phyloP scores from a whole-genome alignment of 1,140 invertebrate genomes.

The Hypothenemus hampei region DNA sequence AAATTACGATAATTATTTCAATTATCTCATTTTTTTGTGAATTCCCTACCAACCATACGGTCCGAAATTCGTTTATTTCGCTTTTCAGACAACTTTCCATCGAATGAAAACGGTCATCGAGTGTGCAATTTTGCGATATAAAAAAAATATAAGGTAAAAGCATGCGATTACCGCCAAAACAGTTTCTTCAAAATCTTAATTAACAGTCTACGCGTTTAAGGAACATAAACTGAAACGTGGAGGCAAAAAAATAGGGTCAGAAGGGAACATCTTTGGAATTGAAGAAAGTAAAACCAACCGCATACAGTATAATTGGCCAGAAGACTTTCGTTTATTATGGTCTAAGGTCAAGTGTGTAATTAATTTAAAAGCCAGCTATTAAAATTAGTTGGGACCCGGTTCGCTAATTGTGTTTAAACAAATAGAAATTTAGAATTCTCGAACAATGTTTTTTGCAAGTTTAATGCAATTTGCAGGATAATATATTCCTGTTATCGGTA shows the following conservation, averaged over 20 bases:
- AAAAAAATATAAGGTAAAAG: conserved; percentile 13
- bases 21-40: conserved; percentile 4
- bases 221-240: background rate
- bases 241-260: conserved; percentile 12
- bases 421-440: no score
- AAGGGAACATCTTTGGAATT: background rate
- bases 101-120: background rate
- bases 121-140: conserved; percentile 2
- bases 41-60: background rate
- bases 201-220: no score
- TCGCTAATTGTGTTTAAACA: no score
- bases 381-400: no score
- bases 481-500: no score
- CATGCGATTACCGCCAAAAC: conserved; percentile 9
- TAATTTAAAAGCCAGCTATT: background rate
- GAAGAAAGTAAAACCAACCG: conserved; percentile 8
- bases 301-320: conserved; percentile 1
- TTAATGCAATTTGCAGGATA: no score
- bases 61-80: background rate
- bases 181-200: no score
- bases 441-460: no score
- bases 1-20: background rate
- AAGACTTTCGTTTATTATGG: conserved; percentile 11
- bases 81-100: conserved; percentile 15
- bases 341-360: background rate